Conservation (phyloP, 2,113 vertebrate species). For the Elephas maximus region DNA sequence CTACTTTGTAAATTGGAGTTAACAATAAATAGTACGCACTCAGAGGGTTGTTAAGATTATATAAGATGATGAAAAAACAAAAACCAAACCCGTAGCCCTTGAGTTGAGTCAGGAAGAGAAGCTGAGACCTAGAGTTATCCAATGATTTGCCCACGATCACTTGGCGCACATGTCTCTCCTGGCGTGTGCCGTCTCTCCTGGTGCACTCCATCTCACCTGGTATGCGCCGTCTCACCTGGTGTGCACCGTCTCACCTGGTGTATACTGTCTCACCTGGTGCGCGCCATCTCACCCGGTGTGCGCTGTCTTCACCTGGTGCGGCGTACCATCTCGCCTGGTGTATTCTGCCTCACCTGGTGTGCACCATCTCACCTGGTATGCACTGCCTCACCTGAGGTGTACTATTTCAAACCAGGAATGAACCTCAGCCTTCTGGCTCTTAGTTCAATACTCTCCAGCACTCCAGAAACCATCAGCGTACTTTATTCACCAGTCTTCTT, state of each 20-base stretch:
- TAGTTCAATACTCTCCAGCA: background rate
- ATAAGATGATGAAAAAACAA: background rate
- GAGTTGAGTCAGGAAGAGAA: background rate
- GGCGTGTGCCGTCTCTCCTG: no score
- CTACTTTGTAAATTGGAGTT: background rate
- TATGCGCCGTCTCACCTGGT: no score
- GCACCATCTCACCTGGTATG: no score
- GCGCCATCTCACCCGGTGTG: no score
- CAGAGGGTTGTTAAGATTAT: background rate
- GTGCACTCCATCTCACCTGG: no score
- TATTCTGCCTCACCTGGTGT: no score
- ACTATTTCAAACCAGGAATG: background rate
- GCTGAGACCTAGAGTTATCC: background rate
- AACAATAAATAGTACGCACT: background rate
- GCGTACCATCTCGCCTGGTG: no score
- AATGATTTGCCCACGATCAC: background rate
- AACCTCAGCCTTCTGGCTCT: background rate
- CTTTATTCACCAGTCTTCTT: conserved; percentile 44
- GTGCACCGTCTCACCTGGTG: no score
- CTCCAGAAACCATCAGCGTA: conserved; percentile 22
- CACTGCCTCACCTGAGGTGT: no score
- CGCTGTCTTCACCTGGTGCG: no score
- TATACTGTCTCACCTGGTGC: no score
- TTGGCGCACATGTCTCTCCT: no score
- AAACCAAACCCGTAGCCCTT: background rate